Percentiles rank a stretch among this genome's conserved stretches.
Evolutionary conservation across 2,113 vertebrate genomes (phyloP).

Genomic region (Neogale vison): DNA sequence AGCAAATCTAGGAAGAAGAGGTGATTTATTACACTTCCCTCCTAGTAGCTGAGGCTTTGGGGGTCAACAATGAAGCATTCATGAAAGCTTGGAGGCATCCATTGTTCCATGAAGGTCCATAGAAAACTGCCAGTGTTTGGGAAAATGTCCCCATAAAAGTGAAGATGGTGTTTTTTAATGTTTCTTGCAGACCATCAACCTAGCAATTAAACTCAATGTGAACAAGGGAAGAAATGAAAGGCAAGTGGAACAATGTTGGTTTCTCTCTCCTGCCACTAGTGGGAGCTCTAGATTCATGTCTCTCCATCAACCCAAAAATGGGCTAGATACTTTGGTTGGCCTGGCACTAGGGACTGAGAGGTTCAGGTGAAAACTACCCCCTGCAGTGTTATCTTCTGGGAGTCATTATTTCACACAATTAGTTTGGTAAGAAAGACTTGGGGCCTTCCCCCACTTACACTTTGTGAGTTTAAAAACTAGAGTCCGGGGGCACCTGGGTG

Average conservation of each 20-base stretch:
- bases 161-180: neutral
- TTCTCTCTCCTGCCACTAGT: slow-evolving; percentile 56
- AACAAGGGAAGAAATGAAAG: neutral
- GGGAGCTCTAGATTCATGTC: slow-evolving; percentile 37
- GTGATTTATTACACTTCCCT: neutral
- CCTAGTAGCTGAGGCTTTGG: neutral
- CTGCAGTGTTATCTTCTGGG: neutral
- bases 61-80: neutral
- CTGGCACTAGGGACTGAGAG: neutral
- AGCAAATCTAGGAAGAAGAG: neutral
- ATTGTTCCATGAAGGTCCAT: neutral
- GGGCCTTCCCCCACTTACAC: neutral
- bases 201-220: neutral
- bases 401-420: neutral
- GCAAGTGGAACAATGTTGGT: neutral
- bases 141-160: neutral
- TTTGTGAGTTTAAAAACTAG: neutral
- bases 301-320: neutral
- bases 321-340: neutral
- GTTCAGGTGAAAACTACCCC: neutral
- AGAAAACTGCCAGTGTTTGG: neutral
- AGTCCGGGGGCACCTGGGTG: neutral
- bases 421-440: neutral
- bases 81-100: neutral
- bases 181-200: neutral